Percentiles rank a stretch among this genome's conserved stretches.
Evolutionary conservation across 2,888 invertebrate species (phyloP).

Genomic region (Octodonta nipae): DNA sequence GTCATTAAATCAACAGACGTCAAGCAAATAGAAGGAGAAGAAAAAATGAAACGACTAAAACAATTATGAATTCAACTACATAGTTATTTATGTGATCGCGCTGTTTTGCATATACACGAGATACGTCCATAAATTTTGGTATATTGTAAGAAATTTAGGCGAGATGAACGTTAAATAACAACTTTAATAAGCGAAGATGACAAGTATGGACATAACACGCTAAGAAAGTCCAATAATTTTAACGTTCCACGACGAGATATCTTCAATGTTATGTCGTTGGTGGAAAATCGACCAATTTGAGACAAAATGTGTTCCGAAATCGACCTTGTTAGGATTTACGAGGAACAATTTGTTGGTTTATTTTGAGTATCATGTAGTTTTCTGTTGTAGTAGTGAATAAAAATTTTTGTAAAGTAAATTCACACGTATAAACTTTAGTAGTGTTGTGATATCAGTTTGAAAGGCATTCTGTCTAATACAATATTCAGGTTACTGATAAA

Average conservation of each 20-base stretch:
- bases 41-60: slow-evolving; percentile 8
- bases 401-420: too few relatives aligned
- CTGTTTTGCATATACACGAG: slow-evolving; percentile 16
- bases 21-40: not conserved
- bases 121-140: slow-evolving; percentile 13
- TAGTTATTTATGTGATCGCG: slow-evolving; percentile 11
- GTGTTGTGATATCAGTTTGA: too few relatives aligned
- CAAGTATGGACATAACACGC: slow-evolving; percentile 27
- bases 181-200: slow-evolving; percentile 23
- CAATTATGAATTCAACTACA: slow-evolving; percentile 11
- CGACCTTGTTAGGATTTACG: too few relatives aligned
- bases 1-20: slow-evolving; percentile 4
- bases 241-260: slow-evolving; percentile 16
- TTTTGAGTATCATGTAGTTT: too few relatives aligned
- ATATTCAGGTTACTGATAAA: too few relatives aligned
- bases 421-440: too few relatives aligned
- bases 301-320: too few relatives aligned
- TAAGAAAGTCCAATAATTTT: slow-evolving; percentile 19
- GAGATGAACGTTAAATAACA: slow-evolving; percentile 24
- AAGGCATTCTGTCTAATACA: too few relatives aligned
- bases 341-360: too few relatives aligned
- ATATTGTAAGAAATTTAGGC: slow-evolving; percentile 21
- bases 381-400: too few relatives aligned
- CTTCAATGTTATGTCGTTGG: slow-evolving; percentile 7
- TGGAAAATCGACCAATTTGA: too few relatives aligned